These are phyloP conservation scores for Drosophila nr. fundita DNA, from an alignment of 2,888 invertebrate species.

Conservation along the genomic window DNA sequence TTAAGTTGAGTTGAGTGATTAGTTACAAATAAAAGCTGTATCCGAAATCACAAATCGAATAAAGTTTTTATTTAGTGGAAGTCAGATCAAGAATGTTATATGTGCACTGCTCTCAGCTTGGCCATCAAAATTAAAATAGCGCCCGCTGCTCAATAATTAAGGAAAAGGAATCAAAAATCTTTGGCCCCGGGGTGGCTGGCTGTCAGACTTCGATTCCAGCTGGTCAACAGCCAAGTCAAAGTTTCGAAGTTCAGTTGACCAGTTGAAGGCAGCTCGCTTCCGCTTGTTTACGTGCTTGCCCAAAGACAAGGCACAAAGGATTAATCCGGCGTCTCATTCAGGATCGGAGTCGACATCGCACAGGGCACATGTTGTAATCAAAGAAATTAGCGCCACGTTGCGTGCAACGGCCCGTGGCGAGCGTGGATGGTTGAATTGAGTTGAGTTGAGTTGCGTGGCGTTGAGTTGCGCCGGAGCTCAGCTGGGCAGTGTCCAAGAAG, in stretches of 20 bases:
- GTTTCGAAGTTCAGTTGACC: constrained; percentile 82
- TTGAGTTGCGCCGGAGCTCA: constrained; percentile 18
- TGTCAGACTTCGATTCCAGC: constrained; percentile 7
- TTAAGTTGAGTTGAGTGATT: not conserved
- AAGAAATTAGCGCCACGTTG: constrained; percentile 79
- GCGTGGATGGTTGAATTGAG: constrained; percentile 37
- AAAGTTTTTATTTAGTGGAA: not conserved
- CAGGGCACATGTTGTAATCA: constrained; percentile 72
- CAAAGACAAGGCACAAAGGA: constrained; percentile 76
- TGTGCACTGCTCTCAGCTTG: constrained; percentile 8
- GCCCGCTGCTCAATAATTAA: constrained; percentile 68
- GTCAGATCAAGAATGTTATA: constrained; percentile 22
- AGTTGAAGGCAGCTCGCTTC: constrained; percentile 66
- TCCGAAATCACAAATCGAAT: not conserved
- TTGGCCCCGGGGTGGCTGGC: constrained; percentile 43
- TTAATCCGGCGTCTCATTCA: constrained; percentile 41
- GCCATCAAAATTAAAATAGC: constrained; percentile 19
- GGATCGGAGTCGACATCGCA: constrained; percentile 43
- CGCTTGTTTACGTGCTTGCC: constrained; percentile 57
- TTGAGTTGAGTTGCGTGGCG: constrained; percentile 27
- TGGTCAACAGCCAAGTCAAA: constrained; percentile 65
- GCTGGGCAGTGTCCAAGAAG: constrained; percentile 59
- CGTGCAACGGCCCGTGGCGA: constrained; percentile 71
- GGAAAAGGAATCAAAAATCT: constrained; percentile 60
- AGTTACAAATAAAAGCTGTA: not conserved